Evolutionary conservation across 1,140 invertebrate species (phyloP).

Genomic region (Luehdorfia chinensis): DNA sequence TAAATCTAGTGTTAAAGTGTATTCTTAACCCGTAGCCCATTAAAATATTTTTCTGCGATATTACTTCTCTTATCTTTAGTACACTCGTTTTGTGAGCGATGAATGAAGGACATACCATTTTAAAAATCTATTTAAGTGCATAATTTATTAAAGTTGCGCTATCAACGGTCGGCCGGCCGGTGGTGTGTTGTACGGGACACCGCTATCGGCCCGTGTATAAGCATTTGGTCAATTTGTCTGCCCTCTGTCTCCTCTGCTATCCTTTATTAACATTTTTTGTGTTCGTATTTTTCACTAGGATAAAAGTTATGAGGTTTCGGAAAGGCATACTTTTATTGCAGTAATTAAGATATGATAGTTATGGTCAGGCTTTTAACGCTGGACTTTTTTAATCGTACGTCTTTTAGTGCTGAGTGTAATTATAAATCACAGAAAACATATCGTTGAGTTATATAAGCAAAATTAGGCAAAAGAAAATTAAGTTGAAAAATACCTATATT

Average conservation of each 20-base stretch:
- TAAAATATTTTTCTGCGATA: too few relatives aligned
- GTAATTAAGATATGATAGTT: slow-evolving; percentile 66
- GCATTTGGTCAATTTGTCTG: slow-evolving; percentile 61
- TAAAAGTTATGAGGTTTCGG: slow-evolving; percentile 64
- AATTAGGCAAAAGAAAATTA: too few relatives aligned
- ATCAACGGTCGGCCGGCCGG: slow-evolving; percentile 30
- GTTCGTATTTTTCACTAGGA: slow-evolving; percentile 51
- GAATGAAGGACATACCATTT: too few relatives aligned
- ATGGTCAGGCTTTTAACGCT: slow-evolving; percentile 57
- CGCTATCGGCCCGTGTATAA: slow-evolving; percentile 41
- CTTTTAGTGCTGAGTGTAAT: slow-evolving; percentile 18
- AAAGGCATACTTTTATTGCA: slow-evolving; percentile 62
- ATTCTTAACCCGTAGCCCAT: too few relatives aligned
- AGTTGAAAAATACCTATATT: too few relatives aligned
- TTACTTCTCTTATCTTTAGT: too few relatives aligned
- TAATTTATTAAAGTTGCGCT: slow-evolving; percentile 50
- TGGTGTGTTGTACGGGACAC: slow-evolving; percentile 29
- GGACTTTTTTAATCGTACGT: slow-evolving; percentile 27
- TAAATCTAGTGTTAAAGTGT: too few relatives aligned
- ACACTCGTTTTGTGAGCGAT: too few relatives aligned
- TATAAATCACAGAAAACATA: too few relatives aligned
- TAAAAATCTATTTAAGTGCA: slow-evolving; percentile 43
- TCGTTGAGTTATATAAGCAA: too few relatives aligned
- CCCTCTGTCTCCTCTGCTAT: slow-evolving; percentile 39
- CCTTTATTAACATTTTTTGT: slow-evolving; percentile 58